Base-by-base conservation (phyloP, 2,113 vertebrate species). In the Poeciliopsis turrubarensis region DNA sequence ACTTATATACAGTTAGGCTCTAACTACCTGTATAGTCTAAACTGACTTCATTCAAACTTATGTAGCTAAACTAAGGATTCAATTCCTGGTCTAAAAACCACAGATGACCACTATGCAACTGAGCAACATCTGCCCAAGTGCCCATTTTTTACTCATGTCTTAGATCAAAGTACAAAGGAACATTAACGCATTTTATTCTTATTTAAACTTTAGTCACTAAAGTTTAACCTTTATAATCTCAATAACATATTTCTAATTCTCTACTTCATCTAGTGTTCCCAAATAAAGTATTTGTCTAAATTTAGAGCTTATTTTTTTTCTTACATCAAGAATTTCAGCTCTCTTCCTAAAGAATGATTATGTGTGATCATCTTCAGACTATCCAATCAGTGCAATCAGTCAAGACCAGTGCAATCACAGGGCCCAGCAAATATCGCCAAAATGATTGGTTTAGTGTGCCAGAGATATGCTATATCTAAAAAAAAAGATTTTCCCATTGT, bases 341-440 rank as follows among this genome's bases (percentile, higher is more conserved):
- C 32, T 3, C 14, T 66, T 74, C 34, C 71, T 41, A 14, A 27
- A 75, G 63, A 79, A 78, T 68, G 65, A 47, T 80, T 71, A 73
- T 84, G 66, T 65, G 39, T 68, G 72, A 81, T 82, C 73, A 77
- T 86, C 83, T 70, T 79, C 81, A 81, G 65, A 79, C 72, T 75
- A 87, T 83, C 66, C 83, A 90, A 90, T 90, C 89, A 89, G 83
- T 29, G 34, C 74, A 89, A 89, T 90, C 87, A 89, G 85, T 78
- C 81, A 75, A 70, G 79, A 81, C 77, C 77, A 77, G 67, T 60
- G 83, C 89, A 91, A 91, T 89, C 87, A 90, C 39, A 2, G 32
- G 47, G 37, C 25, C 73, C 78, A 80, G 78, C 79, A 86, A 87
- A 81, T 72, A 77, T 47, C 79, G 77, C 65, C 74, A 70, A 75